phyloP scores from a whole-genome alignment of 2,888 invertebrate species.

The Monochamus alternatus region DNA sequence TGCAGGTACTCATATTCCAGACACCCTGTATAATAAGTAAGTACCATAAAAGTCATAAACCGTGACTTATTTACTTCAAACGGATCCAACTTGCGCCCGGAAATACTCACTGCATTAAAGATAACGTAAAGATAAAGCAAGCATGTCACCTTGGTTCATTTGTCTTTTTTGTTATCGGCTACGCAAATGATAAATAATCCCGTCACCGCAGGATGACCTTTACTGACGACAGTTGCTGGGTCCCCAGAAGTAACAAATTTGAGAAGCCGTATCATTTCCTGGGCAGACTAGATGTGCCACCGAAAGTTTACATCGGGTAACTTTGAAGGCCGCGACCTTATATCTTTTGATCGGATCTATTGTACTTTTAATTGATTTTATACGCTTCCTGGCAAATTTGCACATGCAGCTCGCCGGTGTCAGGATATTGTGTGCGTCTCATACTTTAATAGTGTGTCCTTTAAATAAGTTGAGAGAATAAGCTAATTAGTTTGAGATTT shows the following conservation, averaged over 20 bases:
- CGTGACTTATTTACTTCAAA: no score
- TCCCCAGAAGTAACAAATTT: not conserved
- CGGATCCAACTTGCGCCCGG: not conserved
- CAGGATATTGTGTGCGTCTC: no score
- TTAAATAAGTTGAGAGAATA: no score
- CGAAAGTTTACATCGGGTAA: not conserved
- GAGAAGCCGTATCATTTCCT: constrained; percentile 6
- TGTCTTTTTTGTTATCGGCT: constrained; percentile 3
- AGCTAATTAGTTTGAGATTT: no score
- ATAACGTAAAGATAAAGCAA: not conserved
- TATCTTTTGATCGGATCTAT: not conserved
- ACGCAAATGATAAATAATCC: not conserved
- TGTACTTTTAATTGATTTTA: not conserved
- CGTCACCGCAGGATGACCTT: constrained; percentile 4
- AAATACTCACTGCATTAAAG: not conserved
- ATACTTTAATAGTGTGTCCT: no score
- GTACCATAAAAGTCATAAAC: no score
- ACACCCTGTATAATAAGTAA: no score
- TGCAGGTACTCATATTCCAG: no score
- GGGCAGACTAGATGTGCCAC: not conserved
- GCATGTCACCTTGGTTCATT: not conserved
- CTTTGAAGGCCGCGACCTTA: not conserved
- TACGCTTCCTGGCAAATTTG: not conserved
- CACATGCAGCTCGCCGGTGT: no score
- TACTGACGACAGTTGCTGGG: not conserved